These are phyloP conservation scores for Aplodontia rufa DNA, from an alignment of 2,113 vertebrate genomes.

Conservation along the genomic window DNA sequence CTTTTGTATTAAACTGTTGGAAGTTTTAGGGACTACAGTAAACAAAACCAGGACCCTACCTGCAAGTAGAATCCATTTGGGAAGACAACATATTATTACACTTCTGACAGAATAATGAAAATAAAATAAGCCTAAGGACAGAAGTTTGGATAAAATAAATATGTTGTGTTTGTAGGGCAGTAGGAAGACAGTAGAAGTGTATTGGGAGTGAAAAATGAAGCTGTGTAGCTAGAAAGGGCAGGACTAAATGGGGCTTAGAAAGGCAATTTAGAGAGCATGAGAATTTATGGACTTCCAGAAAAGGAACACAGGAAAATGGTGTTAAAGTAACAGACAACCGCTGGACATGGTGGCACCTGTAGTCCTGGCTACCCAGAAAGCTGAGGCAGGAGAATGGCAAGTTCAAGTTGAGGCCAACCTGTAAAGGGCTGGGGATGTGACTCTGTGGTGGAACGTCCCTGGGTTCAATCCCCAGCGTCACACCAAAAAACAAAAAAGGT, in stretches of 20 bases:
- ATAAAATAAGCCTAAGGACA: neutral
- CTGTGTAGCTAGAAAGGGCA: neutral
- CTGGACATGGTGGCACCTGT: too few species aligned
- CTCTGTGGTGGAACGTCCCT: too few species aligned
- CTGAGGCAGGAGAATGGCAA: too few species aligned
- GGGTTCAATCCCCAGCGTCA: too few species aligned
- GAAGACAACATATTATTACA: neutral
- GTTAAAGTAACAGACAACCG: neutral
- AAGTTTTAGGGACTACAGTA: neutral
- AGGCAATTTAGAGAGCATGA: neutral
- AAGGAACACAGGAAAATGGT: neutral
- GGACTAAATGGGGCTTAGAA: neutral
- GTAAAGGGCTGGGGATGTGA: too few species aligned
- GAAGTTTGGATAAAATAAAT: neutral
- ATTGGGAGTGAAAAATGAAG: neutral
- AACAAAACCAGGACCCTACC: neutral
- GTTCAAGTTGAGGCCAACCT: too few species aligned
- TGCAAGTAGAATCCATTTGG: neutral
- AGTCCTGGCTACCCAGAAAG: too few species aligned
- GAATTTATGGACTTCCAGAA: neutral
- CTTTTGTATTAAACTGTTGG: neutral
- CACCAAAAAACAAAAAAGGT: too few species aligned
- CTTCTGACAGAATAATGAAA: neutral
- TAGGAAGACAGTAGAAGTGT: neutral
- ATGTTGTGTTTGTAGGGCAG: neutral